Conservation (phyloP, 2,888 invertebrate species). For the Ornithoptera alexandrae region DNA sequence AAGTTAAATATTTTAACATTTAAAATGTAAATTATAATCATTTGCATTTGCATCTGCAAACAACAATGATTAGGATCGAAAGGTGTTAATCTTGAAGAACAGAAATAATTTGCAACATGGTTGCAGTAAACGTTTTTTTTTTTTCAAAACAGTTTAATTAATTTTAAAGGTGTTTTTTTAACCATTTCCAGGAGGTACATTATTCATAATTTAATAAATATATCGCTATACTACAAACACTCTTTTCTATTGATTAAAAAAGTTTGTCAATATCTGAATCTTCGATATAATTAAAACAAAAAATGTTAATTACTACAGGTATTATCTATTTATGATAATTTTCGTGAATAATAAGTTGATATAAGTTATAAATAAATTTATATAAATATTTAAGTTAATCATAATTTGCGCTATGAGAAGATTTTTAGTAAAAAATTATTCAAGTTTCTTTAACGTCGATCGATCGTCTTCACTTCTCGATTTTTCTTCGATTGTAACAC, state of each 20-base stretch:
- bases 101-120: not conserved
- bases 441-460: no score
- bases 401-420: not conserved
- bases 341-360: not conserved
- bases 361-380: not conserved
- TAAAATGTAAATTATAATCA: conserved; percentile 18
- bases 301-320: not conserved
- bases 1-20: conserved; percentile 3
- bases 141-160: no score
- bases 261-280: not conserved
- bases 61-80: conserved; percentile 17
- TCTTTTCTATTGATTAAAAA: no score
- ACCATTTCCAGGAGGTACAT: no score
- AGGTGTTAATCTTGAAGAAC: conserved; percentile 16
- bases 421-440: not conserved
- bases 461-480: not conserved
- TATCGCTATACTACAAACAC: no score
- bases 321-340: not conserved
- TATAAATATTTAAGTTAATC: not conserved
- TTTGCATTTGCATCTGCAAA: conserved; percentile 5
- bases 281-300: not conserved
- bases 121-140: no score
- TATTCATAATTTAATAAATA: no score
- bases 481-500: not conserved
- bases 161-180: no score